These are phyloP conservation scores for Daboia siamensis DNA, from an alignment of 2,113 vertebrate genomes.

Conservation along the genomic window DNA sequence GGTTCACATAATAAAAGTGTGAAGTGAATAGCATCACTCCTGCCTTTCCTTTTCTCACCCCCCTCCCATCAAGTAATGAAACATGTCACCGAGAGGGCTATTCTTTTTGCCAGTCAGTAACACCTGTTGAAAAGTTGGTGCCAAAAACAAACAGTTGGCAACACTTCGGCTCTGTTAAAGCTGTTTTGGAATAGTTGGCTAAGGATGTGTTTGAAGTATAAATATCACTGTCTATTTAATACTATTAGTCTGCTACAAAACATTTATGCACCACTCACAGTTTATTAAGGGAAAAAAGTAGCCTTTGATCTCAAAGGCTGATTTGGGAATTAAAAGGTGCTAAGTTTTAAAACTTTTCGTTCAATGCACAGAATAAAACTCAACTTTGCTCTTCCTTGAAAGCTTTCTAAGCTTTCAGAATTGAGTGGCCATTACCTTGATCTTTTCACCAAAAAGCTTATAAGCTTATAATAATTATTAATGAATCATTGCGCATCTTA, in stretches of 20 bases:
- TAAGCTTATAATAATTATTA: neutral
- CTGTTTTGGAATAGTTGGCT: slow-evolving; percentile 36
- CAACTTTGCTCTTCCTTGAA: neutral
- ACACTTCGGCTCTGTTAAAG: slow-evolving; percentile 11
- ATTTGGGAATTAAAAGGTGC: neutral
- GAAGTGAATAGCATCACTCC: slow-evolving; percentile 8
- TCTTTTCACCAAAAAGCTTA: neutral
- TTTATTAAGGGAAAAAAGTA: neutral
- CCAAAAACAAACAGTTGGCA: slow-evolving; percentile 41
- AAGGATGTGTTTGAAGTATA: slow-evolving; percentile 42
- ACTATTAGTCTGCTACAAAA: neutral
- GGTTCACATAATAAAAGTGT: slow-evolving; percentile 8
- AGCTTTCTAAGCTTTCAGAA: neutral
- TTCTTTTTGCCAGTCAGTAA: slow-evolving; percentile 24
- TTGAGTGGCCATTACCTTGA: neutral
- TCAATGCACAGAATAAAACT: neutral
- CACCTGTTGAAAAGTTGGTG: slow-evolving; percentile 45
- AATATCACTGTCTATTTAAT: slow-evolving; percentile 29
- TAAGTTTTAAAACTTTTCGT: neutral
- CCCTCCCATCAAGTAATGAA: neutral
- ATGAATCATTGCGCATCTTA: neutral
- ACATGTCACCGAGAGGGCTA: neutral
- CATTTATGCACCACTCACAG: neutral
- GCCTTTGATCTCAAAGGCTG: neutral
- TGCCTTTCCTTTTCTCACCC: neutral